These are phyloP conservation scores for Propithecus deckenii DNA, from an alignment of 2,797 vertebrate genomes.

Conservation along the genomic window DNA sequence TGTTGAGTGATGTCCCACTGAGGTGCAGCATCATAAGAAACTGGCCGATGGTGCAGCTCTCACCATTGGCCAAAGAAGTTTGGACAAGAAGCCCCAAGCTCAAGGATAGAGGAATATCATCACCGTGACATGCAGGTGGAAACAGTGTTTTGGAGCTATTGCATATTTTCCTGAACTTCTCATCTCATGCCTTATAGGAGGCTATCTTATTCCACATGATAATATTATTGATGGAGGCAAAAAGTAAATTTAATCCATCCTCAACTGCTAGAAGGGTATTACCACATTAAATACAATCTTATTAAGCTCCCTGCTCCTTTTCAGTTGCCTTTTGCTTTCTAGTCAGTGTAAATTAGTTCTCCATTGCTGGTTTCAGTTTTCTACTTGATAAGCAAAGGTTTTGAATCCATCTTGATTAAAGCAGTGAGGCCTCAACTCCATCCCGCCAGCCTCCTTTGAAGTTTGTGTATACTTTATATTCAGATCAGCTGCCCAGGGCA, in stretches of 20 bases:
- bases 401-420: conserved; percentile 76
- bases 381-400: conserved; percentile 66
- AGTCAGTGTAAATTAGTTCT: conserved; percentile 30
- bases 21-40: not conserved
- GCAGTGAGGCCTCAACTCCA: conserved; percentile 55
- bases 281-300: conserved; percentile 38
- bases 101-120: not conserved
- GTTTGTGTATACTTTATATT: conserved; percentile 53
- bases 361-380: conserved; percentile 70
- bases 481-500: conserved; percentile 73
- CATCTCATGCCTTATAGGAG: not conserved
- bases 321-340: conserved; percentile 25
- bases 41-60: not conserved
- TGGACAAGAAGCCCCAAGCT: not conserved
- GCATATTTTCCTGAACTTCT: not conserved
- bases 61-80: not conserved
- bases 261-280: not conserved
- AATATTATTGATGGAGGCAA: conserved; percentile 5
- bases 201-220: not conserved
- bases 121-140: not conserved
- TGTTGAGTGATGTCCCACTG: not conserved
- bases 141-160: not conserved
- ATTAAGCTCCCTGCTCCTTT: conserved; percentile 23
- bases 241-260: not conserved
- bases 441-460: conserved; percentile 73